Evolutionary conservation across 2,888 invertebrate species (phyloP).

Genomic region (Hoplodrina ambigua): DNA sequence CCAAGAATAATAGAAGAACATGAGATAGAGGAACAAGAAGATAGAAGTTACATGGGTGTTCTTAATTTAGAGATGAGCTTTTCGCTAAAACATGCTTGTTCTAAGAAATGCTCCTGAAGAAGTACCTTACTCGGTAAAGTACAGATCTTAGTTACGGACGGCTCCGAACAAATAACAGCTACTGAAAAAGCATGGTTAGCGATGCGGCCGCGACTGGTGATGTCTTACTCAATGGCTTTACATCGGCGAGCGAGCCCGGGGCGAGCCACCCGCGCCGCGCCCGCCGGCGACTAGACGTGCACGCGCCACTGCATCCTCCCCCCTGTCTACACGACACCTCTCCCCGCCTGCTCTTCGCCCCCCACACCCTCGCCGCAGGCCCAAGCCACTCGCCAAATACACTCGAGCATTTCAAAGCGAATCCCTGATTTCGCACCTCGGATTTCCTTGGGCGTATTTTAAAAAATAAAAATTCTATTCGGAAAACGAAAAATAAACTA

Average conservation of each 20-base stretch:
- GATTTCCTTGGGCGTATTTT: constrained; percentile 68
- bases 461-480: constrained; percentile 76
- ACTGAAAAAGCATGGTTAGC: constrained; percentile 22
- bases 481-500: constrained; percentile 74
- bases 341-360: background rate
- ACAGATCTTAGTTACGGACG: no score
- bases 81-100: no score
- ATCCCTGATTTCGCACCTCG: constrained; percentile 79
- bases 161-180: constrained; percentile 17
- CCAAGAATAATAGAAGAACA: no score
- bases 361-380: constrained; percentile 10
- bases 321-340: constrained; percentile 39
- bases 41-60: no score
- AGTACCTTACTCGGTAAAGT: background rate
- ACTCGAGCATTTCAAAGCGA: constrained; percentile 74
- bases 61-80: no score
- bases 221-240: constrained; percentile 22
- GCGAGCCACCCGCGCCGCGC: background rate
- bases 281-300: constrained; percentile 29
- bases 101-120: background rate
- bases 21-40: no score
- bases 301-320: constrained; percentile 45
- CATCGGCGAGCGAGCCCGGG: background rate
- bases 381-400: constrained; percentile 67
- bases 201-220: constrained; percentile 25